A percentile compares a stretch with the other conserved stretches of the same genome.
phyloP scores from a whole-genome alignment of 1,140 invertebrate species.

The Drosophila guanche region DNA sequence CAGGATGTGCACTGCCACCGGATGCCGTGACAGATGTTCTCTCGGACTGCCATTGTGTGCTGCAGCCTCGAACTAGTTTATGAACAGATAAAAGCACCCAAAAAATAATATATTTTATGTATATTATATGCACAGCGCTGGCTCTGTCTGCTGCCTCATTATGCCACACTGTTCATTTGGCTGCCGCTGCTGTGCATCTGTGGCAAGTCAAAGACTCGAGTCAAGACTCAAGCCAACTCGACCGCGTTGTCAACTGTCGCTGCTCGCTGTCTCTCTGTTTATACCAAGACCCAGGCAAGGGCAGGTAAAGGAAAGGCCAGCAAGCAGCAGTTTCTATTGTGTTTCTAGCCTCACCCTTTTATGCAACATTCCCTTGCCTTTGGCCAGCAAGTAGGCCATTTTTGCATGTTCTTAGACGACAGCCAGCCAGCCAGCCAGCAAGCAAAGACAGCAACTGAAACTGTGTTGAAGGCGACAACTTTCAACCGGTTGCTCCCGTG shows the following conservation, averaged over 20 bases:
- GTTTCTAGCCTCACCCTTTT: neutral
- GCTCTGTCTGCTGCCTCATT: slow-evolving; percentile 34
- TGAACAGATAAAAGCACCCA: slow-evolving; percentile 14
- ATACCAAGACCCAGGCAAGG: too few species aligned
- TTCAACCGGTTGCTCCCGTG: slow-evolving; percentile 67
- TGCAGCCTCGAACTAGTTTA: slow-evolving; percentile 53
- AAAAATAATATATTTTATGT: slow-evolving; percentile 13
- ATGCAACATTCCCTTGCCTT: neutral
- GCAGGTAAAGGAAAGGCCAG: too few species aligned
- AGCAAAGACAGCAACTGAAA: slow-evolving; percentile 12
- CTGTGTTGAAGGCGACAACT: slow-evolving; percentile 28
- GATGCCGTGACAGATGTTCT: slow-evolving; percentile 33
- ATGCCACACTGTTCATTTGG: slow-evolving; percentile 62
- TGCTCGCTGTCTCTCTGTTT: slow-evolving; percentile 4
- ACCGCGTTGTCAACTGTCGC: slow-evolving; percentile 59
- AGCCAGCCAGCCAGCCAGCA: neutral
- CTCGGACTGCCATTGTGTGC: slow-evolving; percentile 1
- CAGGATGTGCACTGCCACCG: slow-evolving; percentile 71
- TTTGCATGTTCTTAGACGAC: slow-evolving; percentile 50
- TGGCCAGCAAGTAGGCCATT: slow-evolving; percentile 70
- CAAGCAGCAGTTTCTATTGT: neutral
- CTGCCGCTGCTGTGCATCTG: slow-evolving; percentile 49
- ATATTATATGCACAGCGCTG: slow-evolving; percentile 19
- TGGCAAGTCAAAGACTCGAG: slow-evolving; percentile 55
- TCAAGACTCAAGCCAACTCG: slow-evolving; percentile 60